Percentiles rank a stretch among this genome's conserved stretches.
Evolutionary conservation across 2,888 invertebrate species (phyloP).

Genomic region (Catocala sponsa): DNA sequence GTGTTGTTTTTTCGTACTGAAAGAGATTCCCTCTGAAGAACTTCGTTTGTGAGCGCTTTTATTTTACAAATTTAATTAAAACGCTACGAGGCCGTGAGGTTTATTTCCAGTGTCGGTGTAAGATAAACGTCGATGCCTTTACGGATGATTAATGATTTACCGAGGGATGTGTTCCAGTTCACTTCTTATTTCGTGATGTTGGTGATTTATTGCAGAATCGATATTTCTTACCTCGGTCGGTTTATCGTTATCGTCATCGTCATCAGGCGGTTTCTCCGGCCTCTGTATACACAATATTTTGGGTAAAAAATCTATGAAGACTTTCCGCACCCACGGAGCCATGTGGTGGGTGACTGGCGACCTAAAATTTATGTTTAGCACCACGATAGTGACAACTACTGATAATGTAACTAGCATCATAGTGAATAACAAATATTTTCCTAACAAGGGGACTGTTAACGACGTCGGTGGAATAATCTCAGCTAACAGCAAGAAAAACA

Average conservation of each 20-base stretch:
- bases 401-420: conserved; percentile 98
- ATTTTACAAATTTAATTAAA: conserved; percentile 81
- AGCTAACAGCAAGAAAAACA: conserved; percentile 97
- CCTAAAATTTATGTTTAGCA: conserved; percentile 96
- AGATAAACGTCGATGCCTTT: conserved; percentile 53
- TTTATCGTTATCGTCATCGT: conserved; percentile 86
- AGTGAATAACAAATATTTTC: conserved; percentile 97
- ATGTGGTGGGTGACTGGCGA: conserved; percentile 97
- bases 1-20: conserved; percentile 72
- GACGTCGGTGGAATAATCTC: conserved; percentile 98
- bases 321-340: conserved; percentile 96
- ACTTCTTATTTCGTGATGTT: conserved; percentile 48
- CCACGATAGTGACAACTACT: conserved; percentile 97
- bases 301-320: conserved; percentile 95
- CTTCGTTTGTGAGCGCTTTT: conserved; percentile 73
- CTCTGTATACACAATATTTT: conserved; percentile 95
- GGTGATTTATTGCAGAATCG: conserved; percentile 50
- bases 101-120: conserved; percentile 57
- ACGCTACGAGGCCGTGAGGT: conserved; percentile 51
- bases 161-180: conserved; percentile 43
- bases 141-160: conserved; percentile 62
- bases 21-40: conserved; percentile 68
- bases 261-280: conserved; percentile 93
- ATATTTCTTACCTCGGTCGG: conserved; percentile 82
- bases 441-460: conserved; percentile 96